phyloP scores from a whole-genome alignment of 2,797 vertebrate species.

The Kryptopterus vitreolus region DNA sequence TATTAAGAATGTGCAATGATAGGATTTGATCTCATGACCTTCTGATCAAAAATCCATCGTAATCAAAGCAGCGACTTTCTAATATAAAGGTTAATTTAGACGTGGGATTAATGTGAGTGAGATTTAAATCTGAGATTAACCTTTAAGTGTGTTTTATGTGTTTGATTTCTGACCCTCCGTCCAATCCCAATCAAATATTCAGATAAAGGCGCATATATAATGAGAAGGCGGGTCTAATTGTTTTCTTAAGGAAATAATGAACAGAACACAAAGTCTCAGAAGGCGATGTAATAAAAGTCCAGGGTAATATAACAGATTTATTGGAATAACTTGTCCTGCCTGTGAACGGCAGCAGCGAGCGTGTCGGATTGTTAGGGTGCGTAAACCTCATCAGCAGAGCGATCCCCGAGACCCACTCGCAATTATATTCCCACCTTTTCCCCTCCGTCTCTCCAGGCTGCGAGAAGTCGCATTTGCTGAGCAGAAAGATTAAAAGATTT shows the following conservation, averaged over 20 bases:
- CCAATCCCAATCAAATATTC: background rate
- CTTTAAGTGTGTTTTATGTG: too few relatives aligned
- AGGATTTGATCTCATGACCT: too few relatives aligned
- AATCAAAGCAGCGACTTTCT: too few relatives aligned
- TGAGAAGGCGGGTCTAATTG: slow-evolving; percentile 51
- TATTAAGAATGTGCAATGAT: too few relatives aligned
- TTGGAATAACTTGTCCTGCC: slow-evolving; percentile 52
- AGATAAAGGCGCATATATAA: background rate
- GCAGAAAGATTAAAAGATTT: slow-evolving; percentile 44
- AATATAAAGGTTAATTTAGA: too few relatives aligned
- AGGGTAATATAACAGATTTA: slow-evolving; percentile 44
- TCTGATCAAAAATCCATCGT: too few relatives aligned
- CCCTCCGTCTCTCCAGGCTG: slow-evolving; percentile 4
- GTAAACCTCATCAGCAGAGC: slow-evolving; percentile 29
- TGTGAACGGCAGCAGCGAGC: slow-evolving; percentile 13
- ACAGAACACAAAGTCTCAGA: background rate
- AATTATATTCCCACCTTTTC: slow-evolving; percentile 44
- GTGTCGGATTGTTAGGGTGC: slow-evolving; percentile 2
- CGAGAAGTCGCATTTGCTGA: slow-evolving; percentile 35
- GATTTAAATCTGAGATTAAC: too few relatives aligned
- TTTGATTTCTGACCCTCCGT: too few relatives aligned
- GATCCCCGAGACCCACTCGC: slow-evolving; percentile 24
- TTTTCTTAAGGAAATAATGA: slow-evolving; percentile 36
- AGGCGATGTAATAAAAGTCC: slow-evolving; percentile 42
- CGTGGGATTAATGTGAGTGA: too few relatives aligned